Evolutionary conservation across 1,140 invertebrate species (phyloP), one percentile per base, ranked within the genome.

Genomic region (Euglossa dilemma): DNA sequence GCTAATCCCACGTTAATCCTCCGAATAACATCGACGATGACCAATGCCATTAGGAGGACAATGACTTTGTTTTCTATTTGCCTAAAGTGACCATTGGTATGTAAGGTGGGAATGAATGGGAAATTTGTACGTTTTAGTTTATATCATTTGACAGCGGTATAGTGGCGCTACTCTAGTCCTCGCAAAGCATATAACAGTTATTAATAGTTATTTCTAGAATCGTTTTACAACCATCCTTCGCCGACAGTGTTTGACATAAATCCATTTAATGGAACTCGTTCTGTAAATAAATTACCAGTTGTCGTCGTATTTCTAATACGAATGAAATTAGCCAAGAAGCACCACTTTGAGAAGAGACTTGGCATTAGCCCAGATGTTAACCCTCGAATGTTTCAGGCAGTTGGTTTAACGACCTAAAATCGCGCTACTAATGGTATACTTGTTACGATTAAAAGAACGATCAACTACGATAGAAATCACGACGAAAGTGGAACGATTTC

Each of bases 361-460:
- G 11, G 6, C 36, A 23, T 23, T 6, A 6, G 14, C 43, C 63
- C 11, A 43, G 18, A 43, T 43, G 20, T 66, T 66, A 43, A 12
- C 11, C 36, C 11, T 6, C 11, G 20, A 23, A 2, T 66, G 20
- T 66, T 66, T 23, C 20, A 4, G 43, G n/a, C 50, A 57, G 23
- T 36, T 54, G 8, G 2, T 75, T 81, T 82, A 82, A 82, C 12
- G 20, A 8, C 23, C 25, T 6, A 20, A n/a, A 75, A 20, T 69
- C 43, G 70, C 50, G 57, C 70, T 11, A 81, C 20, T 28, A 56
- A 64, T 67, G 64, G 50, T 47, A 50, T 45, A 52, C 6, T 85
- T 23, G 43, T 12, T 23, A 50, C 18, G 14, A 57, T 45, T 23
- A 84, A 25, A 45, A 23, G 45, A 20, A 25, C n/a, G 36, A 69